Evolutionary conservation across 2,888 invertebrate genomes (phyloP).

Genomic region (Ichneumoninae sp.): DNA sequence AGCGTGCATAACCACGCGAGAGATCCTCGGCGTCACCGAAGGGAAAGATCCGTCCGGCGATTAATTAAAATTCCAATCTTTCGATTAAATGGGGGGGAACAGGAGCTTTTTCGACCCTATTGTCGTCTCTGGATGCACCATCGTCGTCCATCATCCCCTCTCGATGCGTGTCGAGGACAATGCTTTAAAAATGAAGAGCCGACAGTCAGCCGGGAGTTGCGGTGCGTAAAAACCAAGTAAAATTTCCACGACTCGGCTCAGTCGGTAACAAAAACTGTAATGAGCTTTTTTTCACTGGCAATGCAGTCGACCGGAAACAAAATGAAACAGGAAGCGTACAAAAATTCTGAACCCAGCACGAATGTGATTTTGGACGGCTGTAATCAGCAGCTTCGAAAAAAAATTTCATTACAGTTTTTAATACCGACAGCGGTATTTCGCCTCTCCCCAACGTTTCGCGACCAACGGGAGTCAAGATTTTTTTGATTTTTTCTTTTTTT

Average conservation of each 20-base stretch:
- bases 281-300: too few relatives aligned
- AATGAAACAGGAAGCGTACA: too few relatives aligned
- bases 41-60: conserved; percentile 74
- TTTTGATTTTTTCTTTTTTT: not conserved
- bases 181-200: conserved; percentile 44
- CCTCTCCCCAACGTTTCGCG: not conserved
- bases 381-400: too few relatives aligned
- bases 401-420: too few relatives aligned
- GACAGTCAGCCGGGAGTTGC: not conserved
- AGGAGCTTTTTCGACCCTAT: conserved; percentile 17
- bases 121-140: conserved; percentile 6
- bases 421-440: too few relatives aligned
- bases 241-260: not conserved
- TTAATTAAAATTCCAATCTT: conserved; percentile 81
- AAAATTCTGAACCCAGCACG: too few relatives aligned
- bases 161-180: conserved; percentile 36
- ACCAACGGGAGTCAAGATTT: not conserved
- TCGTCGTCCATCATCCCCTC: conserved; percentile 48
- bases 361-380: too few relatives aligned
- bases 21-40: conserved; percentile 23
- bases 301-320: too few relatives aligned
- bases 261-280: too few relatives aligned
- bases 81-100: conserved; percentile 71
- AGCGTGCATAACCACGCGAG: conserved; percentile 19
- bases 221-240: conserved; percentile 4